phyloP scores from a whole-genome alignment of 2,113 vertebrate genomes.

The Hypomesus transpacificus region DNA sequence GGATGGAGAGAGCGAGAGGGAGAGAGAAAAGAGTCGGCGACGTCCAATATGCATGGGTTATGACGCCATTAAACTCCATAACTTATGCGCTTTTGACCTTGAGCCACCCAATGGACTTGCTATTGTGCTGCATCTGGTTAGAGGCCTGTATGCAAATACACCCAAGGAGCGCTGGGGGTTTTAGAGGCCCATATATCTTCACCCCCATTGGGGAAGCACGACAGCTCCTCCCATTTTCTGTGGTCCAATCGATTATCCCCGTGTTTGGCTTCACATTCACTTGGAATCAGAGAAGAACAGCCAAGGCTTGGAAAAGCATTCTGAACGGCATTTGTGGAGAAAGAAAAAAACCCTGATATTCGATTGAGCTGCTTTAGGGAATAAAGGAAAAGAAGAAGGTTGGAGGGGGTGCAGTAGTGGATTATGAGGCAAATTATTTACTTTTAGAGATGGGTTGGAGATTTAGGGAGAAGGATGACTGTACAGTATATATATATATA shows the following conservation, averaged over 20 bases:
- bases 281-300: too few relatives aligned
- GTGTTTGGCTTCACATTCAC: too few relatives aligned
- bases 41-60: background rate
- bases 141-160: constrained; percentile 55
- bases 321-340: too few relatives aligned
- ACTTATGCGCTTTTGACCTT: constrained; percentile 63
- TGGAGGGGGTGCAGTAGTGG: too few relatives aligned
- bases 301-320: too few relatives aligned
- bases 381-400: too few relatives aligned
- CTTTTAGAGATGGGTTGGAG: too few relatives aligned
- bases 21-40: constrained; percentile 1
- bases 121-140: constrained; percentile 10
- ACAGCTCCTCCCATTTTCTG: constrained; percentile 3
- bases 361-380: too few relatives aligned
- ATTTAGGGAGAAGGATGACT: too few relatives aligned
- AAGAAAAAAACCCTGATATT: too few relatives aligned
- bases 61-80: constrained; percentile 18
- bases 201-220: constrained; percentile 12
- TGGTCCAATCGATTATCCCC: background rate
- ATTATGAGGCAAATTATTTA: too few relatives aligned
- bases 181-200: constrained; percentile 58
- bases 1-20: constrained; percentile 2
- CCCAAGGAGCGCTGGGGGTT: constrained; percentile 32
- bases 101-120: constrained; percentile 44
- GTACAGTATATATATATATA: too few relatives aligned